Percentiles rank a stretch among this genome's conserved stretches.
Conservation (phyloP, 2,888 invertebrate species). For the Eupithecia subumbrata region DNA sequence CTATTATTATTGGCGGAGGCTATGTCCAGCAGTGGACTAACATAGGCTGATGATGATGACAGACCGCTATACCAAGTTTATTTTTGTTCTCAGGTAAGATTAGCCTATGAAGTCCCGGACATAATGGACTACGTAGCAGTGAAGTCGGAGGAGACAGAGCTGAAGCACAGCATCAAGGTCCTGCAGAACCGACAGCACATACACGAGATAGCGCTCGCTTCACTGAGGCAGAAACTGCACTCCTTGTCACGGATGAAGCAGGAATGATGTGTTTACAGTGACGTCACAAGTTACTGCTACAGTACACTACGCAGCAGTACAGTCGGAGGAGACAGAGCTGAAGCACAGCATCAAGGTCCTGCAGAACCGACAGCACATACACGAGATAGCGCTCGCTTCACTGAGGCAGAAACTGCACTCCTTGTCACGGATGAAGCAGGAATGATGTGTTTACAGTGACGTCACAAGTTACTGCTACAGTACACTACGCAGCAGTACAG, state of each 20-base stretch:
- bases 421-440: conserved; percentile 35
- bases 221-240: conserved; percentile 63
- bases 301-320: too few relatives aligned
- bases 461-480: too few relatives aligned
- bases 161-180: conserved; percentile 70
- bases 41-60: too few relatives aligned
- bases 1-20: too few relatives aligned
- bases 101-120: conserved; percentile 81
- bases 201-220: conserved; percentile 70
- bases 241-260: conserved; percentile 38
- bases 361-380: conserved; percentile 66
- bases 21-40: too few relatives aligned
- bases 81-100: conserved; percentile 43
- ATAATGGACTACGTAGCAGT: conserved; percentile 83
- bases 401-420: conserved; percentile 61
- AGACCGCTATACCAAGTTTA: too few relatives aligned
- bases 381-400: conserved; percentile 69
- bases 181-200: conserved; percentile 67
- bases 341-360: conserved; percentile 68
- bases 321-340: conserved; percentile 77
- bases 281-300: too few relatives aligned
- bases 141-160: conserved; percentile 77
- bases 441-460: not conserved
- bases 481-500: conserved; percentile 43
- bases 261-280: not conserved